These are phyloP conservation scores for Epizoanthus scotinus DNA, from an alignment of 92 coral and sea anemone species.

Conservation along the genomic window DNA sequence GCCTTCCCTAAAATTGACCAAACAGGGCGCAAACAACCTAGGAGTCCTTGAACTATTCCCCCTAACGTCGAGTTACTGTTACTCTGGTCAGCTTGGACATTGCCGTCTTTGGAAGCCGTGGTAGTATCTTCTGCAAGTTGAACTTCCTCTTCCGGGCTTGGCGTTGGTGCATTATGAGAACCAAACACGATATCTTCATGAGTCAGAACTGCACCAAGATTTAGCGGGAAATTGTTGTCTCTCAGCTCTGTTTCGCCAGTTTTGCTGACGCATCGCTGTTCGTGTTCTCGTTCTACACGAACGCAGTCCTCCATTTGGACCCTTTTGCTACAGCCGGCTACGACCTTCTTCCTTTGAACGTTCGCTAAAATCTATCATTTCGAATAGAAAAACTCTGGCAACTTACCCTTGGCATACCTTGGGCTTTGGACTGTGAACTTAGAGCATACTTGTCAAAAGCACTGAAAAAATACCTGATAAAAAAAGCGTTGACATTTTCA, in stretches of 20 bases:
- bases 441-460: conserved; percentile 5
- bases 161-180: conserved; percentile 24
- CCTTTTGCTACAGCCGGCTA: neutral
- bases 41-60: conserved; percentile 74
- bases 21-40: conserved; percentile 83
- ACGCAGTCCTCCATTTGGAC: conserved; percentile 20
- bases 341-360: neutral
- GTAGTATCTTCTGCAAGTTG: neutral
- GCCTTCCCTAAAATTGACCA: conserved; percentile 85
- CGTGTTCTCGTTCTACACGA: conserved; percentile 12
- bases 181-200: conserved; percentile 12
- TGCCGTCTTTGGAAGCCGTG: conserved; percentile 1
- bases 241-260: neutral
- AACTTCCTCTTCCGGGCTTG: conserved; percentile 27
- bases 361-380: neutral
- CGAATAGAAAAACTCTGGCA: neutral
- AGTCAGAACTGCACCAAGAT: conserved; percentile 10
- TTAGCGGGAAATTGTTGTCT: neutral
- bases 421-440: conserved; percentile 7
- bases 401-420: conserved; percentile 1
- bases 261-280: conserved; percentile 8
- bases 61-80: conserved; percentile 50
- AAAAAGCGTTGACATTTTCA: conserved; percentile 34
- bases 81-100: conserved; percentile 10
- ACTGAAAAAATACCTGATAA: neutral